phyloP scores from a whole-genome alignment of 2,888 invertebrate genomes.

The Merodon equestris region DNA sequence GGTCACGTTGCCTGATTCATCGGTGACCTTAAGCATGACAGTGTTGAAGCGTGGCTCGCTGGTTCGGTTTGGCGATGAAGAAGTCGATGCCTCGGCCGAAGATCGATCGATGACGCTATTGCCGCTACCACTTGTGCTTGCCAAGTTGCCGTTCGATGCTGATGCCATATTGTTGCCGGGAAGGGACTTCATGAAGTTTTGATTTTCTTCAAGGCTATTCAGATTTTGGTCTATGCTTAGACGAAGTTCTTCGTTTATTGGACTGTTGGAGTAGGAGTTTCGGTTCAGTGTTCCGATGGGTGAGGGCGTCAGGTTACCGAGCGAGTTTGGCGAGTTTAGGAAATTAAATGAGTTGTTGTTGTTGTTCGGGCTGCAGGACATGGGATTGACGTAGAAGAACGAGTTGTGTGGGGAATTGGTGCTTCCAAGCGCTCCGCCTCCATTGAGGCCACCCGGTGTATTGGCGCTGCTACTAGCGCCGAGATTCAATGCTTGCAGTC shows the following conservation, averaged over 20 bases:
- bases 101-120: slow-evolving; percentile 73
- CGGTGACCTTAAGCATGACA: slow-evolving; percentile 81
- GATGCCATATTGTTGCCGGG: slow-evolving; percentile 74
- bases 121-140: slow-evolving; percentile 74
- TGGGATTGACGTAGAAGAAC: slow-evolving; percentile 78
- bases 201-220: slow-evolving; percentile 80
- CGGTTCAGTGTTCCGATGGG: slow-evolving; percentile 77
- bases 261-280: slow-evolving; percentile 76
- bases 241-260: slow-evolving; percentile 74
- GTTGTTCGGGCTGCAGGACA: slow-evolving; percentile 75
- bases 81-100: slow-evolving; percentile 72
- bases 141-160: slow-evolving; percentile 79
- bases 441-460: slow-evolving; percentile 60
- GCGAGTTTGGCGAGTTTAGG: slow-evolving; percentile 72
- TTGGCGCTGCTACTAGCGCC: slow-evolving; percentile 68
- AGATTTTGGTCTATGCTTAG: slow-evolving; percentile 78
- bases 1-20: slow-evolving; percentile 79
- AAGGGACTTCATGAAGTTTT: slow-evolving; percentile 85
- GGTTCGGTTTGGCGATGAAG: slow-evolving; percentile 74
- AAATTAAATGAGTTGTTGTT: slow-evolving; percentile 75
- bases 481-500: slow-evolving; percentile 77
- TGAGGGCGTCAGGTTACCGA: slow-evolving; percentile 76
- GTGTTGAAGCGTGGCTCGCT: slow-evolving; percentile 77
- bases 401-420: slow-evolving; percentile 76
- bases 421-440: slow-evolving; percentile 65